Conservation (phyloP, 1,140 invertebrate species). For the Ridgeia piscesae region DNA sequence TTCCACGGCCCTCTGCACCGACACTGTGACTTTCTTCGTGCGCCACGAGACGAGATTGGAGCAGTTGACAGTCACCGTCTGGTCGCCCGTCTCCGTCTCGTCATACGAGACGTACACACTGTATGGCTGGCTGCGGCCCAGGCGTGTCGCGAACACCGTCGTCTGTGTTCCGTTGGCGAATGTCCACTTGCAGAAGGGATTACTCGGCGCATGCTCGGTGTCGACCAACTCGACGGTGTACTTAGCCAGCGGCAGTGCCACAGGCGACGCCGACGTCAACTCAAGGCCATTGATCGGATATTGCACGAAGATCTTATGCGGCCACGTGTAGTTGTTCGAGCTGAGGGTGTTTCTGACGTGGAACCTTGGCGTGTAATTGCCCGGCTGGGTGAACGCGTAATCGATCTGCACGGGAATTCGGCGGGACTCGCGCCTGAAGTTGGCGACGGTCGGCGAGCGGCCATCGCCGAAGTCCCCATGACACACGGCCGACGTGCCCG, state of each 20-base stretch:
- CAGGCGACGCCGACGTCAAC: background rate
- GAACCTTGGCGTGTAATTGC: background rate
- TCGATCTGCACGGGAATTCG: background rate
- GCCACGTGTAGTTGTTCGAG: background rate
- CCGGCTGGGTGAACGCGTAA: background rate
- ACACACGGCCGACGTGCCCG: background rate
- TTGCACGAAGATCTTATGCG: background rate
- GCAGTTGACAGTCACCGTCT: background rate
- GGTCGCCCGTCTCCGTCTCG: background rate
- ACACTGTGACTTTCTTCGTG: background rate
- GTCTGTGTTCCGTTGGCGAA: background rate
- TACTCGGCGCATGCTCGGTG: background rate
- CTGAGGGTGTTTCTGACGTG: background rate
- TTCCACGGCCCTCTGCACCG: background rate
- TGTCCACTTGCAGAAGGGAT: background rate
- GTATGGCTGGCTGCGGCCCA: background rate
- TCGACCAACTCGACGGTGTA: background rate
- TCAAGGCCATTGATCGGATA: background rate
- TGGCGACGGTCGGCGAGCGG: background rate
- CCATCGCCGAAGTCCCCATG: background rate
- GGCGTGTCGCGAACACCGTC: background rate
- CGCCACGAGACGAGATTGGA: background rate
- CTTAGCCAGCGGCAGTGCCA: background rate
- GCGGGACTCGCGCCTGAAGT: background rate
- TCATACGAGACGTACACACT: background rate